These are phyloP conservation scores for Leptocoma aspasia DNA, from an alignment of 2,113 vertebrate genomes.

Conservation along the genomic window DNA sequence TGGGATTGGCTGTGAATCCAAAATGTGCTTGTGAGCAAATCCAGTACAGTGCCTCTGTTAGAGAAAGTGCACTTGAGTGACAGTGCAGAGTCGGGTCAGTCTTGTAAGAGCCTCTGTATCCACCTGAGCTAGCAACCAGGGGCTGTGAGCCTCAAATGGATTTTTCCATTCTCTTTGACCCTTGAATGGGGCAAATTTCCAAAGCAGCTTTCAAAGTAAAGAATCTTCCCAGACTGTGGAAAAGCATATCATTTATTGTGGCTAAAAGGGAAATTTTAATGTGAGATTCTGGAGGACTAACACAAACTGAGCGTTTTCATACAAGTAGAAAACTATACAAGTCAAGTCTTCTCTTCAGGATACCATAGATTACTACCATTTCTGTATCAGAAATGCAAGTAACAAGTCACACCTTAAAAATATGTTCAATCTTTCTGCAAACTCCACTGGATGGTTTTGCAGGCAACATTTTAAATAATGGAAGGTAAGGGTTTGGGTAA, in stretches of 20 bases:
- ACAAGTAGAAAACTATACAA: background rate
- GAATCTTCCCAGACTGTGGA: background rate
- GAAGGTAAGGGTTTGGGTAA: background rate
- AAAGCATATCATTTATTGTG: background rate
- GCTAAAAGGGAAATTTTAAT: background rate
- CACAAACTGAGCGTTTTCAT: background rate
- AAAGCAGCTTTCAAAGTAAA: background rate
- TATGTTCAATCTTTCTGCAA: background rate
- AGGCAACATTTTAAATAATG: background rate
- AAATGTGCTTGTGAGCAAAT: background rate
- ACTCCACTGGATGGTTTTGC: background rate
- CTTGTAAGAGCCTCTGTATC: background rate
- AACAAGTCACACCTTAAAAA: background rate
- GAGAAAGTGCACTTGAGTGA: background rate
- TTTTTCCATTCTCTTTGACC: background rate
- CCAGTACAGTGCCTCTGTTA: background rate
- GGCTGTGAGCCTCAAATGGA: background rate
- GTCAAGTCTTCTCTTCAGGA: background rate
- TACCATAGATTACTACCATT: background rate
- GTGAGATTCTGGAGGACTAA: background rate
- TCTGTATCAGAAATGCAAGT: background rate
- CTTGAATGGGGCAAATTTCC: background rate
- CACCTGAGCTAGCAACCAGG: background rate
- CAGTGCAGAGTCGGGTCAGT: background rate
- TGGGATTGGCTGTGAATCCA: background rate